Evolutionary conservation across 35 echinoderm and acorn worm genomes (phyloP).

Genomic region (Patiria miniata): DNA sequence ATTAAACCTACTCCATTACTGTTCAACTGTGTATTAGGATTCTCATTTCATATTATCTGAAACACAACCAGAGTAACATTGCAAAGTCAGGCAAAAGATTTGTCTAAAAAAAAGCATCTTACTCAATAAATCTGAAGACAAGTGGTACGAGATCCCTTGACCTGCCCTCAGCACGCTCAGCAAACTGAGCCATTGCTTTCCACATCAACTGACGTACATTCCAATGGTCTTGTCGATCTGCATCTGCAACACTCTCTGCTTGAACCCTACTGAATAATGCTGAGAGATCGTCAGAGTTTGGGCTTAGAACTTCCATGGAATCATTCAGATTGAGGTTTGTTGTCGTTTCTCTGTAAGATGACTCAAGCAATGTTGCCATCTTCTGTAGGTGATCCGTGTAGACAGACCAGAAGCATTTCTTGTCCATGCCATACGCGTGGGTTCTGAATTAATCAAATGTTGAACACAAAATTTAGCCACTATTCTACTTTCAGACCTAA

Average conservation of each 20-base stretch:
- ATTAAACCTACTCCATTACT: too few species aligned
- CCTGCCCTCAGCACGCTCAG: slow-evolving; percentile 61
- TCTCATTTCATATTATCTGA: too few species aligned
- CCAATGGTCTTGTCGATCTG: slow-evolving; percentile 71
- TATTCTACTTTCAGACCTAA: too few species aligned
- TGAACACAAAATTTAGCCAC: background rate
- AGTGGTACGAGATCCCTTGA: slow-evolving; percentile 82
- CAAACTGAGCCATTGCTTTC: slow-evolving; percentile 77
- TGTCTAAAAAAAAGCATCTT: background rate
- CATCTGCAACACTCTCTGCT: background rate
- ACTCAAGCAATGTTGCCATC: slow-evolving; percentile 25
- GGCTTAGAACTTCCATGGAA: background rate
- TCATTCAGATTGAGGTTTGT: slow-evolving; percentile 19
- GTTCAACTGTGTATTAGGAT: too few species aligned
- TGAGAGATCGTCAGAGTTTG: background rate
- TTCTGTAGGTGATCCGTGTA: slow-evolving; percentile 38
- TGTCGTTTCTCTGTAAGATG: slow-evolving; percentile 12
- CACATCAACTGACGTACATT: slow-evolving; percentile 68
- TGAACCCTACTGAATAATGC: slow-evolving; percentile 47
- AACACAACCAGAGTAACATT: too few species aligned
- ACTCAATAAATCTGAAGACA: slow-evolving; percentile 81
- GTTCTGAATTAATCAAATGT: slow-evolving; percentile 55
- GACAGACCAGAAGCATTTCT: slow-evolving; percentile 67
- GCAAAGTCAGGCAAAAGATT: too few species aligned
- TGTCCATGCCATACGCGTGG: slow-evolving; percentile 89